Evolutionary conservation across 2,888 invertebrate species (phyloP).

Genomic region (Spialia ferax): DNA sequence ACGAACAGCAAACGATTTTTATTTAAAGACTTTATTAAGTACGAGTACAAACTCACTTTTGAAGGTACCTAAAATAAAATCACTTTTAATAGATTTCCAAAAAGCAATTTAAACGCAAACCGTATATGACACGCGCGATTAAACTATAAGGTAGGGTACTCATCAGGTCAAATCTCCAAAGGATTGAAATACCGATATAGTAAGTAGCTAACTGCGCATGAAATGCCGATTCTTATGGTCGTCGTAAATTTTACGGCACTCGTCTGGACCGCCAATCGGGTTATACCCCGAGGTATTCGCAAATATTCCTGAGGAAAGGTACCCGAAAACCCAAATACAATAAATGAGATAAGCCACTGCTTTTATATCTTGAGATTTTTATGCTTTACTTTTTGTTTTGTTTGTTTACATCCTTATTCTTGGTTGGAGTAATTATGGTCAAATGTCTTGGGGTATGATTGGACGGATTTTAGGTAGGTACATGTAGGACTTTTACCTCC

Average conservation of each 20-base stretch:
- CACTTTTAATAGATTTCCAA: background rate
- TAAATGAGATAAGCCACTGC: conserved; percentile 32
- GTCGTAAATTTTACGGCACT: conserved; percentile 34
- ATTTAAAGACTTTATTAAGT: too few relatives aligned
- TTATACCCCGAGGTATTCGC: conserved; percentile 32
- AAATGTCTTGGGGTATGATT: too few relatives aligned
- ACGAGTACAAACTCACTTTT: too few relatives aligned
- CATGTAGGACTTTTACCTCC: too few relatives aligned
- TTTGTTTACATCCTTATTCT: background rate
- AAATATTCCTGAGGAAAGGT: conserved; percentile 12
- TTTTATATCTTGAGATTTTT: conserved; percentile 27
- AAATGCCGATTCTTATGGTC: conserved; percentile 33
- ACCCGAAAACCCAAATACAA: conserved; percentile 21
- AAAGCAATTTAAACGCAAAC: background rate
- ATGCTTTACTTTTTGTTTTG: background rate
- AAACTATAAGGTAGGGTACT: background rate
- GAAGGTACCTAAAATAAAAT: too few relatives aligned
- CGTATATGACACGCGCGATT: background rate
- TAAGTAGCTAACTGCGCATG: conserved; percentile 16
- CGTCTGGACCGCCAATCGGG: conserved; percentile 29
- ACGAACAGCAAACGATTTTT: too few relatives aligned
- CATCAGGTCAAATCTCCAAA: background rate
- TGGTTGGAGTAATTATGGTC: too few relatives aligned
- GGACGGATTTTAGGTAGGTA: too few relatives aligned
- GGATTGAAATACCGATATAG: conserved; percentile 3